These are phyloP conservation scores for Ammospiza caudacuta DNA, from an alignment of 2,113 vertebrate genomes.

Conservation along the genomic window DNA sequence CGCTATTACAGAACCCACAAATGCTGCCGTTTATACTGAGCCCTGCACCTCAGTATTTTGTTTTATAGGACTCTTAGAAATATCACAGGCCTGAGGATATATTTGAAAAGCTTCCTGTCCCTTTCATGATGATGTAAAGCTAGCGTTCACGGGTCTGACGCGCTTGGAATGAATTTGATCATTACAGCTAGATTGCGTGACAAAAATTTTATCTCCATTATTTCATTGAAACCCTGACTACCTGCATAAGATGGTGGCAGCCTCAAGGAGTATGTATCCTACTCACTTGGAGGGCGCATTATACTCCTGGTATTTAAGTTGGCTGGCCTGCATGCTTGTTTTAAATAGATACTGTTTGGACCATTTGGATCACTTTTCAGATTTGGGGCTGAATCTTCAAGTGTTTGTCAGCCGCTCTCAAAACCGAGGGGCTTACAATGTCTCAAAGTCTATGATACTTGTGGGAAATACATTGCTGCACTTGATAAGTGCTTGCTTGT, in stretches of 20 bases:
- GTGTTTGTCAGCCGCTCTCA: neutral
- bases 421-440: neutral
- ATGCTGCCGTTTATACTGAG: neutral
- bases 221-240: neutral
- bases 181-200: neutral
- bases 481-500: neutral
- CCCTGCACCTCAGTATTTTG: neutral
- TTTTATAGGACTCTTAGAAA: conserved; percentile 27
- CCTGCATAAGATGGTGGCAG: neutral
- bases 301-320: conserved; percentile 21
- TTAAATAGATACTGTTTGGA: neutral
- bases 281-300: neutral
- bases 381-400: neutral
- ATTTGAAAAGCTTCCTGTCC: conserved; percentile 36
- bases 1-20: neutral
- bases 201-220: neutral
- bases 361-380: neutral
- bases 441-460: neutral
- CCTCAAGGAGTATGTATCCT: neutral
- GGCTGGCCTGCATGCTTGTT: neutral
- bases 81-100: conserved; percentile 34
- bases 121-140: conserved; percentile 22
- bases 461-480: neutral
- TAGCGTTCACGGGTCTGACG: neutral
- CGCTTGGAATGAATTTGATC: conserved; percentile 11